Conservation (phyloP, 2,888 invertebrate genomes). For the Deilephila porcellus region DNA sequence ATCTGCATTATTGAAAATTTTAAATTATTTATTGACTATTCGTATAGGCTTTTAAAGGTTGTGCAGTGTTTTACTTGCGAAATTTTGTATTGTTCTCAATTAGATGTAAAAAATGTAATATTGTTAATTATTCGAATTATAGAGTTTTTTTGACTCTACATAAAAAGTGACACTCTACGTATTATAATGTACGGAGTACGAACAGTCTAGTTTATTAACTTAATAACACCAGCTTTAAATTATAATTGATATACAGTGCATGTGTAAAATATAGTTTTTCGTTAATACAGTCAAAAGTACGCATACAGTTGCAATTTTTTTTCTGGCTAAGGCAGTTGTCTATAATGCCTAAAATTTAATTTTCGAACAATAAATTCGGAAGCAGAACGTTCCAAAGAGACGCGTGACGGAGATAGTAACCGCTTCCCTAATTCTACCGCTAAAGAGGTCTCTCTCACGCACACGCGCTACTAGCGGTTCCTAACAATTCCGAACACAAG, state of each 20-base stretch:
- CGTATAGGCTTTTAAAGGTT: too few species aligned
- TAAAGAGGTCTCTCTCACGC: constrained; percentile 20
- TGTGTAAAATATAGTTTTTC: too few species aligned
- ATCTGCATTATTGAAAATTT: background rate
- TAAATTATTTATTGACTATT: background rate
- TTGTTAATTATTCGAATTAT: too few species aligned
- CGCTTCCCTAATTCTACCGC: constrained; percentile 21
- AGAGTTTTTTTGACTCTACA: too few species aligned
- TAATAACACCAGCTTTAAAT: too few species aligned
- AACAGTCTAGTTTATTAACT: too few species aligned
- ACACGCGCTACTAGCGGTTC: constrained; percentile 23
- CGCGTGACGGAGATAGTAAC: constrained; percentile 6
- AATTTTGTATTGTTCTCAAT: background rate
- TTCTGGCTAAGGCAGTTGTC: background rate
- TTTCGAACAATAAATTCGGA: background rate
- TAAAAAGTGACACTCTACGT: too few species aligned
- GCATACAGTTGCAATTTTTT: too few species aligned
- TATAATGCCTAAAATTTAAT: background rate
- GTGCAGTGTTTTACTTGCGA: too few species aligned
- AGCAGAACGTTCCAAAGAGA: background rate
- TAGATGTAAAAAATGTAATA: background rate
- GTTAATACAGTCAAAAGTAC: too few species aligned
- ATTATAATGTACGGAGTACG: too few species aligned
- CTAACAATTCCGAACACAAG: constrained; percentile 23
- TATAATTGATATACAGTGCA: too few species aligned